These are phyloP conservation scores for Lycaena phlaeas DNA, from an alignment of 2,888 invertebrate genomes.

Conservation along the genomic window DNA sequence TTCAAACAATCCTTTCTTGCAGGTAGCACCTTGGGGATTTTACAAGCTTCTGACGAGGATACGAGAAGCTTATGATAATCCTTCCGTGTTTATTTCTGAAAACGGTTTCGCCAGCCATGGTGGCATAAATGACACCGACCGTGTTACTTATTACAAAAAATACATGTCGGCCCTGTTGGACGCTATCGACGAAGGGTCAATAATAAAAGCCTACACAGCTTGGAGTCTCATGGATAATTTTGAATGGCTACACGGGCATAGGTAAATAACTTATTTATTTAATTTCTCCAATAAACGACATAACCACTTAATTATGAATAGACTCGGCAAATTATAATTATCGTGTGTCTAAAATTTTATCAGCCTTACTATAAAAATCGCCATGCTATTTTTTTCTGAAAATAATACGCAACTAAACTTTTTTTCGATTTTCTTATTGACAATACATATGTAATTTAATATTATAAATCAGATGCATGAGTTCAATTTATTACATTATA, in stretches of 20 bases:
- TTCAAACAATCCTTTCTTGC: slow-evolving; percentile 9
- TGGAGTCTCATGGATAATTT: slow-evolving; percentile 78
- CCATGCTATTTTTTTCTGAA: no score
- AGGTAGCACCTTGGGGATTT: slow-evolving; percentile 70
- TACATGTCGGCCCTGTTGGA: slow-evolving; percentile 50
- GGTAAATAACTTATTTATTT: slow-evolving; percentile 40
- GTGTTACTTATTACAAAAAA: slow-evolving; percentile 41
- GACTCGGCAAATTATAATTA: no score
- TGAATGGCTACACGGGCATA: slow-evolving; percentile 74
- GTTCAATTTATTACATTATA: no score
- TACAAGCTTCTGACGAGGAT: slow-evolving; percentile 63
- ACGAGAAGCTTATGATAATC: slow-evolving; percentile 58
- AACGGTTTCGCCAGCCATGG: slow-evolving; percentile 50
- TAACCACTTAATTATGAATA: no score
- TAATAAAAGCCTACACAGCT: slow-evolving; percentile 63
- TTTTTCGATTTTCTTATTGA: no score
- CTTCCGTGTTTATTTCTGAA: slow-evolving; percentile 69
- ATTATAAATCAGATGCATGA: no score
- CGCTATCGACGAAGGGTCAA: slow-evolving; percentile 52
- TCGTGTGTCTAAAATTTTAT: no score
- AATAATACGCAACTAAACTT: no score
- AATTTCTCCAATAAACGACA: no score
- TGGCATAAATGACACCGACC: slow-evolving; percentile 45
- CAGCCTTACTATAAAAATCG: no score
- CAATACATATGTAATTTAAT: no score